Evolutionary conservation across 2,797 vertebrate genomes (phyloP).

Genomic region (Danio aesculapii): DNA sequence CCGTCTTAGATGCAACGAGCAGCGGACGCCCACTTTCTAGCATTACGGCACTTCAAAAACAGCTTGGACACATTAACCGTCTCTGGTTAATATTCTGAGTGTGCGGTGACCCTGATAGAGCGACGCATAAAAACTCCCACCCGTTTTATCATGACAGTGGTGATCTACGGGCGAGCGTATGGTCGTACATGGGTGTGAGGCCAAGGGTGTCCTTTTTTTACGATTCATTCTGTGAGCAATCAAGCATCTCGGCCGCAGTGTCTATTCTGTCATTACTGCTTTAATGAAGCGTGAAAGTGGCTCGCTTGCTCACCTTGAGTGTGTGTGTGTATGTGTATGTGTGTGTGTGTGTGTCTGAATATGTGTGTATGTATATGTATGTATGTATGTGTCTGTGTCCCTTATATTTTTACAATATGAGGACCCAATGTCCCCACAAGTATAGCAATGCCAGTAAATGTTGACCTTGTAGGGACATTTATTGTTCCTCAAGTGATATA

Average conservation of each 20-base stretch:
- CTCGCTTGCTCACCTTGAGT: conserved; percentile 72
- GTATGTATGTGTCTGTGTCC: too few relatives aligned
- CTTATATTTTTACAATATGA: too few relatives aligned
- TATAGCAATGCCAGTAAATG: too few relatives aligned
- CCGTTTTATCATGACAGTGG: neutral
- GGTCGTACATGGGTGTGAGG: conserved; percentile 55
- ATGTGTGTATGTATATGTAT: too few relatives aligned
- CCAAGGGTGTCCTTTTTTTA: conserved; percentile 61
- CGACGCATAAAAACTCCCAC: conserved; percentile 13
- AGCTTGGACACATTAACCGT: conserved; percentile 40
- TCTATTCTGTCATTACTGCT: conserved; percentile 69
- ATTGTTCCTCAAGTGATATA: too few relatives aligned
- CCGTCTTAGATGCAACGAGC: conserved; percentile 25
- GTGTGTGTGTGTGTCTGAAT: too few relatives aligned
- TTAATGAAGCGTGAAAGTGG: conserved; percentile 78
- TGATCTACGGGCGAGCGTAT: conserved; percentile 27
- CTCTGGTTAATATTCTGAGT: conserved; percentile 18
- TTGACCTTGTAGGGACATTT: too few relatives aligned
- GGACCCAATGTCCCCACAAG: too few relatives aligned
- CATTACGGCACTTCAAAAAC: conserved; percentile 22
- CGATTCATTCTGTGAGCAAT: conserved; percentile 69
- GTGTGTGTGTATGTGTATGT: conserved; percentile 45
- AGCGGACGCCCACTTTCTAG: conserved; percentile 30
- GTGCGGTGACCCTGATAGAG: conserved; percentile 14
- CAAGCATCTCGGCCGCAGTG: conserved; percentile 65